Evolutionary conservation across 2,797 vertebrate genomes (phyloP).

Genomic region (Cyprinodon diabolis): DNA sequence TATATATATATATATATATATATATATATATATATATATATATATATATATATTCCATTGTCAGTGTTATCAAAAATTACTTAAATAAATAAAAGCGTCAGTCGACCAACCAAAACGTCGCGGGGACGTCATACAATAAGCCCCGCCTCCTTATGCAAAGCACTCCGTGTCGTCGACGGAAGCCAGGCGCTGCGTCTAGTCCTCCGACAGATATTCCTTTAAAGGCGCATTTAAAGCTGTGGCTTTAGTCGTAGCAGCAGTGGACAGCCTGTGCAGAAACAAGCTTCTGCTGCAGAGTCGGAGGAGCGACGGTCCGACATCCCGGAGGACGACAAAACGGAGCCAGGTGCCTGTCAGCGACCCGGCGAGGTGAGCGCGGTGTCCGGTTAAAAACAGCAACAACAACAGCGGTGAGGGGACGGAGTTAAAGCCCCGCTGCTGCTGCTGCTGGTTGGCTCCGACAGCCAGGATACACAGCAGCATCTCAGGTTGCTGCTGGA

Average conservation of each 20-base stretch:
- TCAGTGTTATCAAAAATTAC: neutral
- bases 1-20: neutral
- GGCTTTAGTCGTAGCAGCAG: conserved; percentile 62
- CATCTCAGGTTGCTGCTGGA: conserved; percentile 78
- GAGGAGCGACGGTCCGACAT: conserved; percentile 35
- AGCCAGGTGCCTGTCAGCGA: conserved; percentile 49
- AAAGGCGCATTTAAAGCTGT: conserved; percentile 80
- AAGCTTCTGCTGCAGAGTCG: conserved; percentile 35
- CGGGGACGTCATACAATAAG: neutral
- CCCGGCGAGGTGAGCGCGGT: conserved; percentile 61
- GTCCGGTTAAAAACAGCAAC: conserved; percentile 14
- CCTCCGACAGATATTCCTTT: conserved; percentile 79
- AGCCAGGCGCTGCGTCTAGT: conserved; percentile 56
- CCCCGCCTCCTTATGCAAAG: conserved; percentile 75
- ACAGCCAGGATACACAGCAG: conserved; percentile 60
- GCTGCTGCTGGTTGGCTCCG: conserved; percentile 41
- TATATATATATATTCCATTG: neutral
- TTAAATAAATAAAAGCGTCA: neutral
- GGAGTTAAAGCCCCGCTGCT: conserved; percentile 12
- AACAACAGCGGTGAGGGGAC: neutral
- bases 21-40: neutral
- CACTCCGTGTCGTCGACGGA: conserved; percentile 63
- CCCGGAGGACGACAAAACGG: conserved; percentile 47
- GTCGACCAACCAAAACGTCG: neutral
- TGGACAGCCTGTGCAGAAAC: conserved; percentile 61